Evolutionary conservation across 2,888 invertebrate species (phyloP).

Genomic region (Rhagonycha lutea): DNA sequence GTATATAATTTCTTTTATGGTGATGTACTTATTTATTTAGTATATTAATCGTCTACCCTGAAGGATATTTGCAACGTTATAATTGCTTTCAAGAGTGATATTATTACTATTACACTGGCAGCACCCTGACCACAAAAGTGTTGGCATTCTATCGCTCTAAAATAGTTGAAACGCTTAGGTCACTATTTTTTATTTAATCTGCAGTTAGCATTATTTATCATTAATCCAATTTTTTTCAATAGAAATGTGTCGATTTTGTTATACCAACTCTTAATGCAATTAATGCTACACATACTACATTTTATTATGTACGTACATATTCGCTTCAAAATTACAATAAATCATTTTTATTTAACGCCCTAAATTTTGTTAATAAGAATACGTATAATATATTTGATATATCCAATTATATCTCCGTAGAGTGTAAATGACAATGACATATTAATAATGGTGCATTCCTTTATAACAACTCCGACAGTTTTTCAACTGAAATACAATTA

Average conservation of each 20-base stretch:
- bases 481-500: background rate
- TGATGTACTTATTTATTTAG: background rate
- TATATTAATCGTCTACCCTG: background rate
- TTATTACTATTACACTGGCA: background rate
- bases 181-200: background rate
- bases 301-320: background rate
- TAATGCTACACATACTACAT: background rate
- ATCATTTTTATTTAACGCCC: background rate
- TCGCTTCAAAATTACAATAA: background rate
- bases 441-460: background rate
- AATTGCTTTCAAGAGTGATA: background rate
- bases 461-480: background rate
- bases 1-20: background rate
- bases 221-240: background rate
- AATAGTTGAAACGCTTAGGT: background rate
- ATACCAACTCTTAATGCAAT: background rate
- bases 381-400: background rate
- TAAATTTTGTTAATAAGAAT: background rate
- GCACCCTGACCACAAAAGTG: background rate
- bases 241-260: background rate
- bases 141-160: background rate
- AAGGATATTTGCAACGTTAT: background rate
- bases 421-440: background rate
- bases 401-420: background rate
- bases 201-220: background rate